phyloP scores from a whole-genome alignment of 2,888 invertebrate species.

The Molorchus minor region DNA sequence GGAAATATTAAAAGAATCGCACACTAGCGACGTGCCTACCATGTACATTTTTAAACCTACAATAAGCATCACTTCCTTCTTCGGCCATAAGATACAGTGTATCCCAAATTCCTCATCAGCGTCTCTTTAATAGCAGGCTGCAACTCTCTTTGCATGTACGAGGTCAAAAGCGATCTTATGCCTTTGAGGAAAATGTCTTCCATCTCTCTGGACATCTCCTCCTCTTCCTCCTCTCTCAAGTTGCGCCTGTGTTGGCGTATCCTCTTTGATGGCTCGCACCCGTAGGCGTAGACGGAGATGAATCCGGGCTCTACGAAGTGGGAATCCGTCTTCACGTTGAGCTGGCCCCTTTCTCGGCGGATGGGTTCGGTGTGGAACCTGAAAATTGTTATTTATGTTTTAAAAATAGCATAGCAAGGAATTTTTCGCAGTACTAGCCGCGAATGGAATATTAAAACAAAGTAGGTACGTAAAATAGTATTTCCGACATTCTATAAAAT shows the following conservation, averaged over 20 bases:
- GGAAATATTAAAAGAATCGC: no score
- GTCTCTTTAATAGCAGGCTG: constrained; percentile 88
- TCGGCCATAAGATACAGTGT: constrained; percentile 83
- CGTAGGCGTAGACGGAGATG: constrained; percentile 85
- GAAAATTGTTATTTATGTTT: no score
- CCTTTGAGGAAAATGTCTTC: constrained; percentile 86
- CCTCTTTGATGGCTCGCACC: constrained; percentile 74
- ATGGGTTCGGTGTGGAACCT: constrained; percentile 76
- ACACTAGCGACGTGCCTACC: no score
- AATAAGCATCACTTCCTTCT: neutral
- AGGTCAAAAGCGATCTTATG: constrained; percentile 77
- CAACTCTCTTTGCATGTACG: constrained; percentile 84
- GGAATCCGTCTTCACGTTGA: constrained; percentile 80
- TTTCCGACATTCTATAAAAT: no score
- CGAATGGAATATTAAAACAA: no score
- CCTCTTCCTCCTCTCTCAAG: constrained; percentile 59
- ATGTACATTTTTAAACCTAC: constrained; percentile 10
- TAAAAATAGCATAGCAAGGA: no score
- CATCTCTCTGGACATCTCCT: constrained; percentile 80
- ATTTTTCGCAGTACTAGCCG: no score
- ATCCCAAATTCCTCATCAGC: constrained; percentile 87
- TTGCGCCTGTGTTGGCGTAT: constrained; percentile 54
- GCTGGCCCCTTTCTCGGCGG: constrained; percentile 73
- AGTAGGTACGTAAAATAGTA: no score
- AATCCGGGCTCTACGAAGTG: constrained; percentile 87